Evolutionary conservation across 2,888 invertebrate species (phyloP), one percentile per base, ranked within the genome.

Genomic region (Anaspis maculata): DNA sequence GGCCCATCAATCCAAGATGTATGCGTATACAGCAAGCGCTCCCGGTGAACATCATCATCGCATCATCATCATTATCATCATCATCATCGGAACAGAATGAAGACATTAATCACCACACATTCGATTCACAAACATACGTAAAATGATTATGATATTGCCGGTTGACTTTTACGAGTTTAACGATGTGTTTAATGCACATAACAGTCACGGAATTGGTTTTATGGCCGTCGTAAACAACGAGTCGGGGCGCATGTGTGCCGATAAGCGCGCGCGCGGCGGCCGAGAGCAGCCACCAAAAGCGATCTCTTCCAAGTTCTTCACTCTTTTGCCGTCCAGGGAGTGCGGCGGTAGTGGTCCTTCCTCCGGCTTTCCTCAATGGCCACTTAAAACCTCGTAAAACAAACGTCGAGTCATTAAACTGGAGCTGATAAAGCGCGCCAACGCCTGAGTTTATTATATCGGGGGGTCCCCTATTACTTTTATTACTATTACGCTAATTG

Each of bases 171-270:
- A 57, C 47, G 55, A 54, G 50, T 55, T 59, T 57, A 55, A 60
- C 59, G 61, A 62, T 49, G 57, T 61, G 62, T 61, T 61, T 58
- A 62, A 60, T 59, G 58, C 58, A 49, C 59, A 61, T 61, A 59
- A 61, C 56, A 55, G 61, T 60, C 61, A 56, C 52, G 51, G 52
- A 55, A 55, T 57, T 48, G 56, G 57, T 59, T 62, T 61, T 61
- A 61, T 61, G 58, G 51, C 53, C n/a, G 51, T 57, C 57, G 52
- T 59, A 57, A 58, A 57, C 54, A 54, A 49, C 47, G 45, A 46
- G 46, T 49, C 52, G n/a, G 47, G 44, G 57, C 54, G 54, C 58
- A 57, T 57, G 57, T n/a, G n/a, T 52, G 56, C 55, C 49, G 54
- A 51, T 52, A 48, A 45, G 37, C n/a, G n/a, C n/a, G n/a, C n/a